Evolutionary conservation across 2,888 invertebrate species (phyloP).

Genomic region (Plagodis pulveraria): DNA sequence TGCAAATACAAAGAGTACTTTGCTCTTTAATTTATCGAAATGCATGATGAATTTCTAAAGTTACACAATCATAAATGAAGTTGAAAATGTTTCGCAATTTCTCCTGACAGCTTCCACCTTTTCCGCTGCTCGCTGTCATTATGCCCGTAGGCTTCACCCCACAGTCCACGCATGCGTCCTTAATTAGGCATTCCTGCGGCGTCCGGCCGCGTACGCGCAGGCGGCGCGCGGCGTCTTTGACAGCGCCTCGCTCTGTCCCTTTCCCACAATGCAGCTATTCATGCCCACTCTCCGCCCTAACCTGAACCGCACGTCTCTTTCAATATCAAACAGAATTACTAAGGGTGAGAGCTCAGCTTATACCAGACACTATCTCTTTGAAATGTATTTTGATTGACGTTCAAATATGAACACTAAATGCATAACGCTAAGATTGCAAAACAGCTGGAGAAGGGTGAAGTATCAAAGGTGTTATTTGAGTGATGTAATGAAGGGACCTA

Average conservation of each 20-base stretch:
- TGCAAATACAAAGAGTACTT: no score
- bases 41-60: no score
- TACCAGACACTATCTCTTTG: constrained; percentile 48
- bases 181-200: constrained; percentile 82
- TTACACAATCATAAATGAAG: no score
- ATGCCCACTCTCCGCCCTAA: constrained; percentile 51
- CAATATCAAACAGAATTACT: constrained; percentile 70
- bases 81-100: no score
- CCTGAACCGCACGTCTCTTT: constrained; percentile 56
- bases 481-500: constrained; percentile 82
- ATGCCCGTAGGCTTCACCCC: constrained; percentile 39
- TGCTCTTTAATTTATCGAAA: no score
- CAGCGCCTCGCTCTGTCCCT: constrained; percentile 62
- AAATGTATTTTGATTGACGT: constrained; percentile 43
- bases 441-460: constrained; percentile 31
- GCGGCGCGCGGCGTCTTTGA: constrained; percentile 71
- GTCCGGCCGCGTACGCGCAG: constrained; percentile 80
- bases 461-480: constrained; percentile 81
- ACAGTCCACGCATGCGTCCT: constrained; percentile 81
- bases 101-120: background rate
- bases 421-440: constrained; percentile 35
- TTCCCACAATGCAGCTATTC: constrained; percentile 81
- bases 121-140: constrained; percentile 33
- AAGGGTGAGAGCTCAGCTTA: constrained; percentile 48
- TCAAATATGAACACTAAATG: constrained; percentile 34